Base-by-base conservation (phyloP, 2,888 invertebrate species). In the Dryomyza anilis region DNA sequence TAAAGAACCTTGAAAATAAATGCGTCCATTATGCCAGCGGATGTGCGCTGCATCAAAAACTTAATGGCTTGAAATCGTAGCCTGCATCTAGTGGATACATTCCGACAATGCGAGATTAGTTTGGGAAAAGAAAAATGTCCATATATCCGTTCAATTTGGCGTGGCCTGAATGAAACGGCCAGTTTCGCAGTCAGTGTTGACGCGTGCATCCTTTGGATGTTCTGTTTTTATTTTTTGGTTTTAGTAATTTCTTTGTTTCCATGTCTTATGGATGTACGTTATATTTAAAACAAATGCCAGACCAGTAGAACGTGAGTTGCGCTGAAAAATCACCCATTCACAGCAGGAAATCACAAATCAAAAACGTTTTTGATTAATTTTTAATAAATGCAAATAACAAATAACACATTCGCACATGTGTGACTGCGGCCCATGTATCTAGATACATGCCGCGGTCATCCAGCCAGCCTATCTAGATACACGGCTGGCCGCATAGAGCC, bases 271-370 rank as follows among this genome's bases (percentile, higher is more conserved):
- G 43, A n/a, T 43, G 19, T 43, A 8, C 4, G 27, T 43, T 8
- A 27, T 43, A 25, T 25, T 43, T 57, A 45, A 46, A 58, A 58
- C 58, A 58, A 58, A 45, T 33, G 58, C 58, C 3, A 46, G 16
- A 21, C 4, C 12, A 58, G 29, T 29, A 21, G 29, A 58, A 30
- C 23, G 16, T 16, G 7, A 36, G 39, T 21, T 36, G n/a, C 10
- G 57, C 10, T 57, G 36, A 48, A 46, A 67, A 70, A 67, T 69
- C 69, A 58, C n/a, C 55, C 64, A 55, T 57, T 66, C 77, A 68
- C 78, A 80, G 78, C 80, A 76, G 80, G 80, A 80, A 79, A 77
- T 78, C 79, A 76, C 79, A 77, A 78, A 76, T 79, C 76, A 78
- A 73, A 76, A 73, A 68, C 70, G 69, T 72, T 71, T 79, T 78